These are phyloP conservation scores for Calephelis nemesis DNA, from an alignment of 1,140 invertebrate genomes.

Conservation along the genomic window DNA sequence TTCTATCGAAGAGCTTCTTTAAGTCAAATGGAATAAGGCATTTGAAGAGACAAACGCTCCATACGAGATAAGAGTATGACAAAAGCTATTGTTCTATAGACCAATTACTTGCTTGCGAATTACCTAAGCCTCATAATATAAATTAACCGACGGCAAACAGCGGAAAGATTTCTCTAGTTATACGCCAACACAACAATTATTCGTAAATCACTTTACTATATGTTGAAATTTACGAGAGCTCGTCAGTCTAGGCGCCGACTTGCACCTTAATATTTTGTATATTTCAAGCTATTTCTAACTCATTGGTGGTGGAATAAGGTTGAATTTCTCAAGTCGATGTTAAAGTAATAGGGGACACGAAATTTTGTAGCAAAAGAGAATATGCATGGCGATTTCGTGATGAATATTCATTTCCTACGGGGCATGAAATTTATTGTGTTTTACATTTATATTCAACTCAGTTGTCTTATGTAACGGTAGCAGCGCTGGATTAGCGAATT, in stretches of 20 bases:
- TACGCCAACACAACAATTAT: slow-evolving; percentile 79
- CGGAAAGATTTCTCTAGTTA: slow-evolving; percentile 79
- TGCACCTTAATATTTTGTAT: slow-evolving; percentile 40
- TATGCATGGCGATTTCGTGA: slow-evolving; percentile 79
- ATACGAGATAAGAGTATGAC: slow-evolving; percentile 74
- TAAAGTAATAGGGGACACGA: slow-evolving; percentile 52
- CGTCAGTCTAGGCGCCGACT: slow-evolving; percentile 49
- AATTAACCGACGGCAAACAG: slow-evolving; percentile 77
- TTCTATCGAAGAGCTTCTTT: too few species aligned
- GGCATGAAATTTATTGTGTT: slow-evolving; percentile 80
- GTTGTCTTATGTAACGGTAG: slow-evolving; percentile 78
- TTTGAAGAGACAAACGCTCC: slow-evolving; percentile 66
- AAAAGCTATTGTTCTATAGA: slow-evolving; percentile 78
- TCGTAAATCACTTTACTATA: slow-evolving; percentile 80
- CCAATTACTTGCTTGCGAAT: slow-evolving; percentile 78
- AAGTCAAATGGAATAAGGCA: slow-evolving; percentile 44
- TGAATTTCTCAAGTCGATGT: slow-evolving; percentile 42
- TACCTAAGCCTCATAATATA: slow-evolving; percentile 79
- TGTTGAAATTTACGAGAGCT: slow-evolving; percentile 78
- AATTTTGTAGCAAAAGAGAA: slow-evolving; percentile 73
- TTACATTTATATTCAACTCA: slow-evolving; percentile 79
- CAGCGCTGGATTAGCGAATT: slow-evolving; percentile 74
- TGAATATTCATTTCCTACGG: slow-evolving; percentile 80
- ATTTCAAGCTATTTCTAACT: slow-evolving; percentile 53
- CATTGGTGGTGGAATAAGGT: slow-evolving; percentile 51